Evolutionary conservation across 2,888 invertebrate genomes (phyloP), one percentile per base, ranked within the genome.

Genomic region (Leptopilina drosophilae): DNA sequence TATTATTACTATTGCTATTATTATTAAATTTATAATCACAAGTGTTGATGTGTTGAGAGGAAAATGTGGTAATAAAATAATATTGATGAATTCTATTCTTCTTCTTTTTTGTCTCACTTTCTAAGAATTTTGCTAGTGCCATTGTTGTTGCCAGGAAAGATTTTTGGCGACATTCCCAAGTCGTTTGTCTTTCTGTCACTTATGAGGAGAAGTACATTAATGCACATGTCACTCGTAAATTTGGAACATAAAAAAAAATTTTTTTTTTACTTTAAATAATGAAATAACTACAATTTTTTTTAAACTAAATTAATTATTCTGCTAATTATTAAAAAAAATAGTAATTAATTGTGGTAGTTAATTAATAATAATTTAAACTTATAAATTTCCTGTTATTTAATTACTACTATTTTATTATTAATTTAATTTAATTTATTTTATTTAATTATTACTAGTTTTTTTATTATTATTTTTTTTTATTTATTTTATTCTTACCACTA

Each of bases 121-220:
- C 75, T 75, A n/a, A 42, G 14, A 42, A 49, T 49, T 12, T 26
- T 46, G 46, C 5, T 11, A 12, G 15, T 64, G n/a, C 56, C n/a
- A 66, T 77, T 67, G 56, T 59, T 56, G 40, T 49, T 49, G 64
- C 77, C 56, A 77, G 53, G 49, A 56, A 67, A 12, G 12, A 49
- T 49, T 49, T 64, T 64, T 64, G 76, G 73, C 73, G 3, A 14
- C 53, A 33, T 4, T 53, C 56, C 73, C 33, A 56, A 73, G 40
- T 56, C 56, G 33, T 73, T 73, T 56, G 56, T 73, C 56, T 73
- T 33, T 56, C 56, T 73, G 73, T 73, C 56, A 73, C 33, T 73
- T 56, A 56, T 56, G 56, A 73, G 56, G 56, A 53, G 73, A 73
- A 56, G 73, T 73, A 56, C 11, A 73, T 73, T 73, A 73, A 73